phyloP scores from a whole-genome alignment of 2,113 vertebrate genomes.

The Rhineura floridana region DNA sequence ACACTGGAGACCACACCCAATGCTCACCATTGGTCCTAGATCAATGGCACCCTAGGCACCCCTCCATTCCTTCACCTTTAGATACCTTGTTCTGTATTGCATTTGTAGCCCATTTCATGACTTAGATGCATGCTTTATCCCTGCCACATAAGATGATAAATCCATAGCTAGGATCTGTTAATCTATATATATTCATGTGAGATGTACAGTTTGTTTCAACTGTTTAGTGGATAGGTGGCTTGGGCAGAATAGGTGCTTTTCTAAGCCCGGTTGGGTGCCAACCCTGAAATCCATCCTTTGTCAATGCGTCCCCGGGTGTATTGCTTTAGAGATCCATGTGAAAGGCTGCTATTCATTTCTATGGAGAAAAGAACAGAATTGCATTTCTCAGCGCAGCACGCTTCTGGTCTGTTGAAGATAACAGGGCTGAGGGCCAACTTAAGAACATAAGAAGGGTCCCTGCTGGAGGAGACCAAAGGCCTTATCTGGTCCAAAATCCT shows the following conservation, averaged over 20 bases:
- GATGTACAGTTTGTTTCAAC: background rate
- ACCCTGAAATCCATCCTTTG: background rate
- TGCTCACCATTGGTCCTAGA: background rate
- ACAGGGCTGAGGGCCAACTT: background rate
- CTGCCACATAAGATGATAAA: background rate
- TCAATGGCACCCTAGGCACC: background rate
- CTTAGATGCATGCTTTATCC: background rate
- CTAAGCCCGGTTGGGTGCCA: background rate
- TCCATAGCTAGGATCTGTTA: background rate
- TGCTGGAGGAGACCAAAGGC: background rate
- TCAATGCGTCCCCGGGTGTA: background rate
- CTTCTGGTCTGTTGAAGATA: background rate
- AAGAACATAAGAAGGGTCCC: background rate
- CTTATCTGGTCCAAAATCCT: background rate
- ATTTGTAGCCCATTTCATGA: background rate
- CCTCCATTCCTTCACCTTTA: background rate
- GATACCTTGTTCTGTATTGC: background rate
- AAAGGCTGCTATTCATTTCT: background rate
- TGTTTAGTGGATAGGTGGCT: background rate
- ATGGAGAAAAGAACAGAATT: background rate
- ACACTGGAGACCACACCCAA: too few relatives aligned
- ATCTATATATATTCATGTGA: background rate
- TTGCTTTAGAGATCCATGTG: background rate
- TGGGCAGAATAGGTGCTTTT: background rate
- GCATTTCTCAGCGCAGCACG: background rate